phyloP scores from a whole-genome alignment of 2,113 vertebrate species.

The Channa argus region DNA sequence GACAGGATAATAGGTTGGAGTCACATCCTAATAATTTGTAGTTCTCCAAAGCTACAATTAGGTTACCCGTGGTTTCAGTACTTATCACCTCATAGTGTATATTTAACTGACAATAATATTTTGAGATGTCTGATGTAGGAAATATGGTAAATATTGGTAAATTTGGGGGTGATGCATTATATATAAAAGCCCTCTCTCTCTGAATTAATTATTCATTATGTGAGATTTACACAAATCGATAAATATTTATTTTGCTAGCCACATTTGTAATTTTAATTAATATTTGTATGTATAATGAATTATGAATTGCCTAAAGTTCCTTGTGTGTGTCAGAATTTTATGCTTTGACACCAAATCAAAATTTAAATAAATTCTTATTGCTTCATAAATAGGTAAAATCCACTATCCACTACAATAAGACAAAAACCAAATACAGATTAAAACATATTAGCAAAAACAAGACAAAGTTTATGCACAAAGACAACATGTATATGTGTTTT shows the following conservation, averaged over 20 bases:
- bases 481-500: too few relatives aligned
- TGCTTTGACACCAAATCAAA: too few relatives aligned
- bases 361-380: too few relatives aligned
- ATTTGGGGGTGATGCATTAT: conserved; percentile 66
- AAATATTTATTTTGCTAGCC: conserved; percentile 44
- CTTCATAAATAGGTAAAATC: too few relatives aligned
- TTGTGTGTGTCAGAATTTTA: neutral
- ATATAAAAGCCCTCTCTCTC: conserved; percentile 60
- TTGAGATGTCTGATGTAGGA: conserved; percentile 15
- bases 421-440: too few relatives aligned
- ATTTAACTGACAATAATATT: conserved; percentile 11
- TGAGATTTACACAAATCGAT: conserved; percentile 72
- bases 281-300: conserved; percentile 45
- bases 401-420: neutral
- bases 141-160: conserved; percentile 47
- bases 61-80: conserved; percentile 27
- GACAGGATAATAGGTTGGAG: conserved; percentile 12
- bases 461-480: too few relatives aligned
- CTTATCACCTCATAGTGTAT: neutral
- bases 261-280: conserved; percentile 16
- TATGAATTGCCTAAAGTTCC: neutral
- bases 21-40: conserved; percentile 9
- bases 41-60: conserved; percentile 30
- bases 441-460: too few relatives aligned
- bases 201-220: conserved; percentile 68